Conservation (phyloP, 2,888 invertebrate genomes). For the Charanyca ferruginea region DNA sequence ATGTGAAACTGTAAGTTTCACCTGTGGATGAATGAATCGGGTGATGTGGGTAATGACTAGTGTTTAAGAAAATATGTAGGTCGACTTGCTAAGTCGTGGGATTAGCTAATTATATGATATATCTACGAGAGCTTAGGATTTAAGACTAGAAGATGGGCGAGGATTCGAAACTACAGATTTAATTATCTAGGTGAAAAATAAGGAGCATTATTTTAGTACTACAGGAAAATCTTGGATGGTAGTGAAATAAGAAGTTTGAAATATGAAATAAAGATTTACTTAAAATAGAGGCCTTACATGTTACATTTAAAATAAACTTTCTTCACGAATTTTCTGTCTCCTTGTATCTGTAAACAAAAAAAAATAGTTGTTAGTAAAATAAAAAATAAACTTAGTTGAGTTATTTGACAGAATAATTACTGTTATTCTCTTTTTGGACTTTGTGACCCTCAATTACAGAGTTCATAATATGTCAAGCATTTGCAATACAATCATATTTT, state of each 20-base stretch:
- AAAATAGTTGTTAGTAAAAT: conserved; percentile 21
- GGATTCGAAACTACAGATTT: neutral
- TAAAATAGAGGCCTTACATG: conserved; percentile 36
- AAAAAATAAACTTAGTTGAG: no score
- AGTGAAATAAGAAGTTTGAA: conserved; percentile 7
- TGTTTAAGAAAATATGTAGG: conserved; percentile 56
- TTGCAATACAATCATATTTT: no score
- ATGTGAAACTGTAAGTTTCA: conserved; percentile 87
- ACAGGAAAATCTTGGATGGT: neutral
- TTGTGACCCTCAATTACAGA: no score
- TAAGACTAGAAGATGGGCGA: neutral
- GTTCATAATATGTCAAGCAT: no score
- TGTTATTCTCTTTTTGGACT: no score
- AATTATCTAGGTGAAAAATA: neutral
- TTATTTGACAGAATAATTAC: no score
- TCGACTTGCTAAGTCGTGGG: conserved; percentile 40
- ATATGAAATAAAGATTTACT: conserved; percentile 44
- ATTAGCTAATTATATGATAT: conserved; percentile 12
- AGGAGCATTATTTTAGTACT: neutral
- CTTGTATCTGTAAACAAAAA: conserved; percentile 92
- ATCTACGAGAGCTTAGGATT: conserved; percentile 19
- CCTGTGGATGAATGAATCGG: conserved; percentile 82
- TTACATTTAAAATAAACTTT: neutral
- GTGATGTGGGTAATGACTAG: conserved; percentile 70
- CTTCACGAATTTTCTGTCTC: conserved; percentile 94